Evolutionary conservation across 2,113 vertebrate species (phyloP).

Genomic region (Cyphomyrus discorhynchus): DNA sequence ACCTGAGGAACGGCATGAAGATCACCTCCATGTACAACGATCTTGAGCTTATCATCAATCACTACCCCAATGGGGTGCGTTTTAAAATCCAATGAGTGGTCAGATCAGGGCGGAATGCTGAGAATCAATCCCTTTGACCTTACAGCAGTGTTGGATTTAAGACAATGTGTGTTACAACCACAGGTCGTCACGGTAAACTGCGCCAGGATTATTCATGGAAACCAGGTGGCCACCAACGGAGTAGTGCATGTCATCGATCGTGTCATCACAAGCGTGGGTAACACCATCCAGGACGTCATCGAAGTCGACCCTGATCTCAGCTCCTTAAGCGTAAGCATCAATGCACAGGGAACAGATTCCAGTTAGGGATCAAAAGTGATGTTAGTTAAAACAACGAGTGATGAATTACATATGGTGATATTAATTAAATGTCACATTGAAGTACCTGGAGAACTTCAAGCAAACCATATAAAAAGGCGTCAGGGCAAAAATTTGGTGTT

Average conservation of each 20-base stretch:
- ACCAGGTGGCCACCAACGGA: slow-evolving; percentile 93
- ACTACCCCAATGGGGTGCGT: slow-evolving; percentile 91
- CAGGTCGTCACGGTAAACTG: slow-evolving; percentile 97
- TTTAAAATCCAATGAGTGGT: neutral
- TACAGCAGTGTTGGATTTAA: neutral
- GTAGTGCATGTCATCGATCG: slow-evolving; percentile 92
- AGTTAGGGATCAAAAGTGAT: neutral
- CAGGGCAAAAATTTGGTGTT: neutral
- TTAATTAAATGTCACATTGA: neutral
- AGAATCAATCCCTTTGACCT: neutral
- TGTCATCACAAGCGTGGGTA: slow-evolving; percentile 76
- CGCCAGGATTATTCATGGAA: slow-evolving; percentile 84
- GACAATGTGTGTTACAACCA: slow-evolving; percentile 8
- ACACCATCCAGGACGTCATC: slow-evolving; percentile 74
- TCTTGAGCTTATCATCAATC: slow-evolving; percentile 79
- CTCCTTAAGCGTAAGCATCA: slow-evolving; percentile 68
- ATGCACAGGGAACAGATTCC: neutral
- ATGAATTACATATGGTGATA: neutral
- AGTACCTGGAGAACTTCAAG: neutral
- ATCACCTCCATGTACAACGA: slow-evolving; percentile 83
- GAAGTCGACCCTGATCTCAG: slow-evolving; percentile 79
- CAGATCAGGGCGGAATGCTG: neutral
- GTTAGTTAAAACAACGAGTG: neutral
- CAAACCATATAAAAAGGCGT: neutral
- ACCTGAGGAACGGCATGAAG: slow-evolving; percentile 81